Evolutionary conservation across 1,140 invertebrate species (phyloP), one percentile per base, ranked within the genome.

Genomic region (Drosophila nannoptera): DNA sequence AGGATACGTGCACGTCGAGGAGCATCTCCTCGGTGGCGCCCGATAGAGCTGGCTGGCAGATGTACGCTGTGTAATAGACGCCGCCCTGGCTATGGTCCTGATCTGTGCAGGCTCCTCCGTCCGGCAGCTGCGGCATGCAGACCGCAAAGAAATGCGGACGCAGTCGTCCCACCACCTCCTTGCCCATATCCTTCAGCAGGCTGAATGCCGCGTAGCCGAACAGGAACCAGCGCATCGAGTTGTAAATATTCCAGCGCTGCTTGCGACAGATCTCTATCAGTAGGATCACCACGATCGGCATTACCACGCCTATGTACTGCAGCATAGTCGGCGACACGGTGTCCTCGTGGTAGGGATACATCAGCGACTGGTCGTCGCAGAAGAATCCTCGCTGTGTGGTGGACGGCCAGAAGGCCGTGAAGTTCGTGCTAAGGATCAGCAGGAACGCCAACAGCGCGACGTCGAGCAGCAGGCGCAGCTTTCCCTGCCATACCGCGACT

Each of bases 341-440:
- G 5, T 95, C 95, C 6, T 92, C 90, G 56, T 92, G 91, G 87
- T 92, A 95, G 4, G 97, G 97, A 90, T 98, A 96, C 76, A 93
- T 93, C 31, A 99, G 92, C 38, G 95, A 95, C 82, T 98, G 94
- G 91, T 99, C 98, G 88, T 97, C 93, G 90, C 97, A 99, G 90
- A 96, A 98, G 91, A 99, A 98, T 7, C 97, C 98, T 58, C 97
- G 91, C 64, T 96, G 95, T 33, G 92, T 89, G 5, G 93, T 33
- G 0, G 42, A 40, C 2, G 56, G 49, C 62, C 52, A 73, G 7
- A 87, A 5, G 0, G 5, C 7, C 1, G 9, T 33, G 6, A 87
- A 72, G 38, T 81, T 60, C 9, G 35, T 32, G 0, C 38, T 29
- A 2, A 87, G 16, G 7, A 63, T 12, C 4, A 84, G 40, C 0